These are phyloP conservation scores for Dipodomys spectabilis DNA, from an alignment of 2,113 vertebrate species.

Conservation along the genomic window DNA sequence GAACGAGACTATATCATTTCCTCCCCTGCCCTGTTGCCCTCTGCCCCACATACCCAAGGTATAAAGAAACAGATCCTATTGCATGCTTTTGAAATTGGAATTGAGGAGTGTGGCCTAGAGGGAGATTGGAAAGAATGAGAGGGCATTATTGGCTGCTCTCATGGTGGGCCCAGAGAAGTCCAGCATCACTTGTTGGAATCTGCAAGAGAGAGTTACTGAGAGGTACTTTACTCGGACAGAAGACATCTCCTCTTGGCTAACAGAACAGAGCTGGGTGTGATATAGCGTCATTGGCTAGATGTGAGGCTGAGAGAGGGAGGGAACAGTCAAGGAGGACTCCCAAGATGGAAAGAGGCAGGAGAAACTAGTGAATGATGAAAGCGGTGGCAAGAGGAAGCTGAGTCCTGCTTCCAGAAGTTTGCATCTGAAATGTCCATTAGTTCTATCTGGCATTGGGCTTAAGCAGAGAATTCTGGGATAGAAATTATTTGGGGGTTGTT, in stretches of 20 bases:
- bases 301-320: neutral
- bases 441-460: neutral
- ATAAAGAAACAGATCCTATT: neutral
- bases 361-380: neutral
- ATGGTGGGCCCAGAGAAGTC: rapidly evolving
- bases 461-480: neutral
- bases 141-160: neutral
- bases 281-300: neutral
- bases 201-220: rapidly evolving
- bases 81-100: neutral
- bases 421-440: neutral
- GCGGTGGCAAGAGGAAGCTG: neutral
- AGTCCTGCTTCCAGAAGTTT: neutral
- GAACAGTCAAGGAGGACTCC: neutral
- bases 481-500: neutral
- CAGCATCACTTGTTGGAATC: rapidly evolving
- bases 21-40: too few species aligned
- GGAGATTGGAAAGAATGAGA: neutral
- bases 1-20: neutral
- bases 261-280: neutral
- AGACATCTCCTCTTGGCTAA: neutral
- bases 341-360: neutral
- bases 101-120: neutral
- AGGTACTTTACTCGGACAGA: rapidly evolving
- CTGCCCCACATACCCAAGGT: too few species aligned